These are phyloP conservation scores for Acronicta alni DNA, from an alignment of 2,888 invertebrate genomes.

Conservation along the genomic window DNA sequence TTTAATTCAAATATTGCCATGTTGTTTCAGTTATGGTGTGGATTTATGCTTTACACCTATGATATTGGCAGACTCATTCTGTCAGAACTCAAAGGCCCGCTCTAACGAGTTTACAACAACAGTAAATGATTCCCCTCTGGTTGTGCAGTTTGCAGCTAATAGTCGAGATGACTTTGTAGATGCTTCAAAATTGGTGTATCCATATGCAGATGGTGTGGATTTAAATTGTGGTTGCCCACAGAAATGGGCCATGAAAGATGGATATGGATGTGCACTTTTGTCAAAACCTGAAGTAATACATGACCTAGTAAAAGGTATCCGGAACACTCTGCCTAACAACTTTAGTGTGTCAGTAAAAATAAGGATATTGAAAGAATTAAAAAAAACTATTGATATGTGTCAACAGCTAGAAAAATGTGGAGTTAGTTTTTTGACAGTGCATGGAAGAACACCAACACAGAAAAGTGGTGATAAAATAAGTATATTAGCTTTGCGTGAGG, in stretches of 20 bases:
- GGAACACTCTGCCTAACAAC: conserved; percentile 91
- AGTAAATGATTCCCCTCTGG: conserved; percentile 93
- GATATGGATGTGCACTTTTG: conserved; percentile 95
- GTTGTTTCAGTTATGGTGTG: conserved; percentile 92
- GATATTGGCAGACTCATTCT: conserved; percentile 98
- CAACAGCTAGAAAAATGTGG: conserved; percentile 95
- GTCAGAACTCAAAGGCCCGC: conserved; percentile 96
- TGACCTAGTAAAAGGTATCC: conserved; percentile 94
- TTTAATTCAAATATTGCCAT: not conserved
- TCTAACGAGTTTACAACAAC: conserved; percentile 94
- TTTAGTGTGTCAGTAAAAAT: conserved; percentile 98
- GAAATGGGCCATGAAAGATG: conserved; percentile 97
- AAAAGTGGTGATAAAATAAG: conserved; percentile 93
- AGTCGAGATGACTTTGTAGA: conserved; percentile 94
- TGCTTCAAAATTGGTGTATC: conserved; percentile 95
- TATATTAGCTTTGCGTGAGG: conserved; percentile 91
- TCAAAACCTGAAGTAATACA: conserved; percentile 94
- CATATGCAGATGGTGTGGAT: conserved; percentile 97
- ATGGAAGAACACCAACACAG: conserved; percentile 96
- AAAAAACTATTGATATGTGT: conserved; percentile 94
- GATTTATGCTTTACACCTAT: conserved; percentile 98
- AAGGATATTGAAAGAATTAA: conserved; percentile 92
- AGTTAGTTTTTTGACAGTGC: conserved; percentile 96
- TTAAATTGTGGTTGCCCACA: conserved; percentile 99
- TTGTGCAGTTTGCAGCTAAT: conserved; percentile 98